phyloP scores from a whole-genome alignment of 2,113 vertebrate genomes.

The Halcyon malimbica region DNA sequence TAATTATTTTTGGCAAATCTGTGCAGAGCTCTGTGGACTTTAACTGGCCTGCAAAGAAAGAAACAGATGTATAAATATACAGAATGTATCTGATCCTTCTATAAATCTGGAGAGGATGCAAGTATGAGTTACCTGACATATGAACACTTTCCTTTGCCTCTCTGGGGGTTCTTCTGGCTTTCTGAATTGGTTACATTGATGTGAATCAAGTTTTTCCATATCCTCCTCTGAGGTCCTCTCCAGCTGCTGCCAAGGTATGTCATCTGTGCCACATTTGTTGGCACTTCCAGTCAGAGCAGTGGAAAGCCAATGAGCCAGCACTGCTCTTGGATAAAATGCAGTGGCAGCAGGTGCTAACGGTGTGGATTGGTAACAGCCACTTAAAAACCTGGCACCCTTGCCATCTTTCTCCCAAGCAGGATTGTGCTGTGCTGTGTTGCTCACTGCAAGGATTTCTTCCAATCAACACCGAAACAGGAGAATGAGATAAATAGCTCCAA shows the following conservation, averaged over 20 bases:
- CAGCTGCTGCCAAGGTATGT: not conserved
- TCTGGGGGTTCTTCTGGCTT: not conserved
- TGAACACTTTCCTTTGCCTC: not conserved
- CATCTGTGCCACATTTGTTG: not conserved
- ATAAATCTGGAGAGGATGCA: not conserved
- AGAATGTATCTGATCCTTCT: not conserved
- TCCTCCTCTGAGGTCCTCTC: not conserved
- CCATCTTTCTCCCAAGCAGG: not conserved
- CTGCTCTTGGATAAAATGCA: conserved; percentile 7
- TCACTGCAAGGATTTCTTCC: not conserved
- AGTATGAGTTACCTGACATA: not conserved
- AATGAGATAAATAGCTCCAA: not conserved
- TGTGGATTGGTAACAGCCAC: not conserved
- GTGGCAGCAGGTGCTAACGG: conserved; percentile 29
- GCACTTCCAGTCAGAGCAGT: not conserved
- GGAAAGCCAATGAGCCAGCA: not conserved
- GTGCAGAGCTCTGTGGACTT: not conserved
- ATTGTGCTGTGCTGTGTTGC: not conserved
- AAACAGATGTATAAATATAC: not conserved
- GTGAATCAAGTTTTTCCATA: not conserved
- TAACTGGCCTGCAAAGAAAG: not conserved
- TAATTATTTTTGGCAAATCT: conserved; percentile 43
- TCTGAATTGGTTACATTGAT: not conserved
- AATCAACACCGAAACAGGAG: not conserved
- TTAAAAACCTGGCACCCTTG: not conserved